Evolutionary conservation across 30 jellyfish, hydroid and myxozoan species (phyloP), one percentile per base, ranked within the genome.

Genomic region (Morbakka virulenta): DNA sequence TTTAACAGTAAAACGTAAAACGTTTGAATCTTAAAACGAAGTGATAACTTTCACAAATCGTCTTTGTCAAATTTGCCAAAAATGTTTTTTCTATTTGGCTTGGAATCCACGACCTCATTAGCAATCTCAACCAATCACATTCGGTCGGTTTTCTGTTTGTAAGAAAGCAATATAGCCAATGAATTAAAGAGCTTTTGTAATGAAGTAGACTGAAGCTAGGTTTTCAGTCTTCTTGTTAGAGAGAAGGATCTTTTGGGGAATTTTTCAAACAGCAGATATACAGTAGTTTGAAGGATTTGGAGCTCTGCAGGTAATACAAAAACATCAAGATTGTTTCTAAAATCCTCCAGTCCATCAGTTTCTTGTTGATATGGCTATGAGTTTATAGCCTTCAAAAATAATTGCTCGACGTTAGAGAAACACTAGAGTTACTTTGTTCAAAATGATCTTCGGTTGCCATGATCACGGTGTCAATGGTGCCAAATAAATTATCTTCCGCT

Each of bases 301-400:
- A 41, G 57, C 57, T 41, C 57, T 6, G 57, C 57, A 41, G 57
- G 57, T 41, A 41, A 17, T 41, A 17, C 17, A 6, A n/a, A n/a
- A n/a, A n/a, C n/a, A n/a, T n/a, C n/a, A n/a, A n/a, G n/a, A n/a
- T n/a, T n/a, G n/a, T n/a, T n/a, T n/a, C n/a, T n/a, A n/a, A n/a
- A n/a, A 17, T 41, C 50, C 17, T 70, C 34, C 81, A 70, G 81
- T 25, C 12, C 0, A 30, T 21, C 69, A 17, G 36, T 13, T 41
- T 49, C 82, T 33, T 24, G 41, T n/a, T 49, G 84, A 21, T 0
- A 72, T 61, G 84, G 81, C 52, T 72, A 53, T 4, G 84, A 72
- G 57, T 72, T 72, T 22, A 35, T 41, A 26, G 65, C 84, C 80
- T 72, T 72, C 50, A n/a, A n/a, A n/a, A n/a, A n/a, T n/a, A 51